A percentile compares a stretch with the other conserved stretches of the same genome.
phyloP scores from a whole-genome alignment of 2,888 invertebrate species.

The Apotomis turbidana region DNA sequence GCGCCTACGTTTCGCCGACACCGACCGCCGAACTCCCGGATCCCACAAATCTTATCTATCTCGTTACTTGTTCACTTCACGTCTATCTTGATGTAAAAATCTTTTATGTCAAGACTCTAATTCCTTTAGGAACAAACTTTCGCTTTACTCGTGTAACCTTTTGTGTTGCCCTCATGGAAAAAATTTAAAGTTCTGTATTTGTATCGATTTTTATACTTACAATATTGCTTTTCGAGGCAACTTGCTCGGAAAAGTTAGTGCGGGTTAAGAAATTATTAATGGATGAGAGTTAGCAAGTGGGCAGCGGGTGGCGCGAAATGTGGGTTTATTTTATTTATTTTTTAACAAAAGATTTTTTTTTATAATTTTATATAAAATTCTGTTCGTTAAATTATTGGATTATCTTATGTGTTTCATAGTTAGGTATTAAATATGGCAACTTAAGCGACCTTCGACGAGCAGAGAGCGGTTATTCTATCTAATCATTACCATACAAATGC shows the following conservation, averaged over 20 bases:
- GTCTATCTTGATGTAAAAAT: constrained; percentile 64
- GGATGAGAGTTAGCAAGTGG: constrained; percentile 8
- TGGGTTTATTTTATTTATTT: constrained; percentile 17
- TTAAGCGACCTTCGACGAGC: too few species aligned
- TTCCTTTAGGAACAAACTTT: constrained; percentile 65
- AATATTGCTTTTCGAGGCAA: constrained; percentile 26
- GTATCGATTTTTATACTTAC: constrained; percentile 36
- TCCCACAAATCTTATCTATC: constrained; percentile 67
- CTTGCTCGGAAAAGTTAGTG: constrained; percentile 34
- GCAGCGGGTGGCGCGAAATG: constrained; percentile 33
- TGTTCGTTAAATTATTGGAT: background rate
- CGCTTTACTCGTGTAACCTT: constrained; percentile 48
- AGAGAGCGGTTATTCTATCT: too few species aligned
- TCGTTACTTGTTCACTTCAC: constrained; percentile 61
- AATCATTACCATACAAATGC: too few species aligned
- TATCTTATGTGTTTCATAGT: too few species aligned
- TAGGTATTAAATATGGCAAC: too few species aligned
- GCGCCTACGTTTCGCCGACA: constrained; percentile 9
- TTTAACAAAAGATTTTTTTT: background rate
- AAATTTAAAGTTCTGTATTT: constrained; percentile 29
- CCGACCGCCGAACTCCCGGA: constrained; percentile 41
- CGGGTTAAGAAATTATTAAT: constrained; percentile 34
- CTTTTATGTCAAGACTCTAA: constrained; percentile 61
- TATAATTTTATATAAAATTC: background rate
- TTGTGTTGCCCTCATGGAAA: constrained; percentile 33